Evolutionary conservation across 2,888 invertebrate genomes (phyloP).

Genomic region (Perdita meconis): DNA sequence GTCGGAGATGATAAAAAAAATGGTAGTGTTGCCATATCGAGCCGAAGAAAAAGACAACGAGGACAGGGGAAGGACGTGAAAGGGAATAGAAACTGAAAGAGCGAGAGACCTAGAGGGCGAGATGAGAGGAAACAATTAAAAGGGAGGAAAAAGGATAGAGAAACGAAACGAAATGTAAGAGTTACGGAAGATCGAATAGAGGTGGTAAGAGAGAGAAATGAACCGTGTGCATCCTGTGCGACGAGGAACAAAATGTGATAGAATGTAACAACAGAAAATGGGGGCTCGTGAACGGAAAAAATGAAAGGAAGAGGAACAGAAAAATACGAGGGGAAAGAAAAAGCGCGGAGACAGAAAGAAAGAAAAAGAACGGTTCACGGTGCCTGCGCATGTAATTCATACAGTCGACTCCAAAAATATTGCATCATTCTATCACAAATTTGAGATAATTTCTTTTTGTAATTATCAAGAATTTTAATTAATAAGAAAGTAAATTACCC

Average conservation of each 20-base stretch:
- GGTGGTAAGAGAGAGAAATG: neutral
- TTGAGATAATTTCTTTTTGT: constrained; percentile 49
- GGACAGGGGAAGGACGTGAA: neutral
- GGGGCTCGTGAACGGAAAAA: neutral
- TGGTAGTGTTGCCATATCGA: constrained; percentile 20
- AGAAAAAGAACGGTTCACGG: constrained; percentile 16
- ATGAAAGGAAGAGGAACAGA: neutral
- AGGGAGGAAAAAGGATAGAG: neutral
- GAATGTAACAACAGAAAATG: constrained; percentile 11
- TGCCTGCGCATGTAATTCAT: constrained; percentile 33
- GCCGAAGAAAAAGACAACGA: constrained; percentile 10
- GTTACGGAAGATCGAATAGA: constrained; percentile 19
- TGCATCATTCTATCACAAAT: neutral
- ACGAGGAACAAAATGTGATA: neutral
- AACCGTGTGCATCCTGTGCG: neutral
- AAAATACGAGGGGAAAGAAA: neutral
- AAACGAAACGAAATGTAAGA: constrained; percentile 10
- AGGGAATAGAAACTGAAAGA: constrained; percentile 11
- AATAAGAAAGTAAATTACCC: too few species aligned
- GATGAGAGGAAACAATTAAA: constrained; percentile 11
- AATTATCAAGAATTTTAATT: constrained; percentile 50
- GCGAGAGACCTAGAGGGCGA: neutral
- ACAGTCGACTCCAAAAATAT: neutral
- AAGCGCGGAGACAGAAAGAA: neutral
- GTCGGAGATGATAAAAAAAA: constrained; percentile 25